Evolutionary conservation across 2,888 invertebrate genomes (phyloP).

Genomic region (Melieria omissa): DNA sequence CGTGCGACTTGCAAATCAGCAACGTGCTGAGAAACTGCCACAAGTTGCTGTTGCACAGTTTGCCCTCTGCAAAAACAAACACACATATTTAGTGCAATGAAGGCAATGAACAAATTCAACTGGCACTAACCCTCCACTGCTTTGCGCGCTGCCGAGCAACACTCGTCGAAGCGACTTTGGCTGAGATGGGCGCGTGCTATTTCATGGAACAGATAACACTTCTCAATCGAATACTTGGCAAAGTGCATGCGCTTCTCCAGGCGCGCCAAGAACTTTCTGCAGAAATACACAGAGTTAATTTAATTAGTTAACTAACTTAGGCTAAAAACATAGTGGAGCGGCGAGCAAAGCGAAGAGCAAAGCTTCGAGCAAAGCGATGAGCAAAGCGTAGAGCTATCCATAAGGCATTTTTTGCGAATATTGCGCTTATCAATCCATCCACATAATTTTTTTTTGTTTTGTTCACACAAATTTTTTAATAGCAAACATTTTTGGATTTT

Average conservation of each 20-base stretch:
- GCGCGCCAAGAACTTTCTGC: conserved; percentile 50
- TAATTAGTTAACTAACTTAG: not conserved
- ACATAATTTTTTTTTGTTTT: no score
- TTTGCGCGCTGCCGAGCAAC: conserved; percentile 49
- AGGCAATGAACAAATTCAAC: not conserved
- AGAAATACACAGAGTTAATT: not conserved
- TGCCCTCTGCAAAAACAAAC: conserved; percentile 45
- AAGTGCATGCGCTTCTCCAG: conserved; percentile 53
- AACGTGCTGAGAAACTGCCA: conserved; percentile 58
- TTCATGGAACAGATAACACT: conserved; percentile 54
- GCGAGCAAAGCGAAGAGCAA: no score
- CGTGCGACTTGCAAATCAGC: conserved; percentile 57
- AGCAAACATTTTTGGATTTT: no score
- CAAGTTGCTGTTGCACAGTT: conserved; percentile 52
- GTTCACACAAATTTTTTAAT: no score
- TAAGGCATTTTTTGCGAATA: no score
- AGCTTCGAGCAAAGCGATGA: no score
- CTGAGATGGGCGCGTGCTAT: conserved; percentile 54
- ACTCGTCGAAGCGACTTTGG: conserved; percentile 53
- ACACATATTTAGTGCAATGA: not conserved
- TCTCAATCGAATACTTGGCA: conserved; percentile 55
- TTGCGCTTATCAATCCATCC: no score
- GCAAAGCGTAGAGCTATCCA: no score
- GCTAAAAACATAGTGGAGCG: not conserved
- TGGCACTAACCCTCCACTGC: conserved; percentile 49